Base-by-base conservation (phyloP, 2,113 vertebrate genomes). In the Syrmaticus mikado region DNA sequence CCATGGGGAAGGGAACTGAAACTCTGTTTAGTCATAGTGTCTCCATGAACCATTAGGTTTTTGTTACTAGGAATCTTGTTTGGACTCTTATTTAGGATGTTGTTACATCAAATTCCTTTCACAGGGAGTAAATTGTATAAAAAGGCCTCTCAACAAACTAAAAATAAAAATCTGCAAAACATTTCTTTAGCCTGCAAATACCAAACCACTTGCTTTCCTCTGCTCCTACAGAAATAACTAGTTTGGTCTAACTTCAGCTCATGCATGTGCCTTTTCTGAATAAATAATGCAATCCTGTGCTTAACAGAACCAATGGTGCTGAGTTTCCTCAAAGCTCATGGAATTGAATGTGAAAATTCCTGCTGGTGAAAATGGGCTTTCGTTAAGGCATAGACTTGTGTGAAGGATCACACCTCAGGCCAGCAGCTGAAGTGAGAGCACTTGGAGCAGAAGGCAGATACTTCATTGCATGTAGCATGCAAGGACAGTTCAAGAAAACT, bases 1-100 rank as follows among this genome's bases (percentile, higher is more conserved):
- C 21, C 18, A 20, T n/a, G 83, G 45, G 3, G 52, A 95, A 94
- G 40, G 72, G 90, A 96, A 89, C 43, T 61, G 79, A 95, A 92
- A 89, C 32, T 74, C 70, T 78, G 3, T 60, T 64, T 77, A 82
- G 52, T 68, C 82, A 25, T 32, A 28, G 6, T 57, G 17, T 61
- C 60, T 92, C 67, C 62, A 11, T 34, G 15, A 85, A 76, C 25
- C 60, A 90, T 41, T 72, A 22, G 27, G 72, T 70, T 81, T 68
- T 43, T 20, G 55, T 88, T 82, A 81, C 68, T 92, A 67, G 24
- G 28, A 70, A 65, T 46, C 36, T 85, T 94, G 17, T 46, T 84
- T 72, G 71, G n/a, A 58, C 48, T 61, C 76, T 90, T 83, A 58
- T 53, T 68, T 73, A 80, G 30, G 73, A 82, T 80, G 48, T 41